A percentile compares a stretch with the other conserved stretches of the same genome.
Conservation (phyloP, 2,888 invertebrate genomes). For the Campaea margaritaria region DNA sequence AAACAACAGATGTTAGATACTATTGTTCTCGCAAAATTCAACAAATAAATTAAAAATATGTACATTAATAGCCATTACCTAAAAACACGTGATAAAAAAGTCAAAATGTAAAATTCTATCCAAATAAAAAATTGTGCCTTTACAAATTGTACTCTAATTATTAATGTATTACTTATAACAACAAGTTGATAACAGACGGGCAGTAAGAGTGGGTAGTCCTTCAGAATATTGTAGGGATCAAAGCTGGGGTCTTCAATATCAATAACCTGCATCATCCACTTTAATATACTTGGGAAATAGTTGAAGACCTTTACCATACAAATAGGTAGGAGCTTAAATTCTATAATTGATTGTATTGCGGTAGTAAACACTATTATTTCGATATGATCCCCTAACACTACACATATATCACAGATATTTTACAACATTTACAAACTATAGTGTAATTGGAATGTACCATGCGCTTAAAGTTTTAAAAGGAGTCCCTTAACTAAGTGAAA, state of each 20-base stretch:
- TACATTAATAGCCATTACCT: constrained; percentile 46
- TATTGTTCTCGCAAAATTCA: constrained; percentile 56
- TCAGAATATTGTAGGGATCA: too few species aligned
- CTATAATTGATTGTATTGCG: constrained; percentile 18
- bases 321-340: constrained; percentile 9
- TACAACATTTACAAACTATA: constrained; percentile 38
- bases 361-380: constrained; percentile 24
- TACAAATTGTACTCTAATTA: constrained; percentile 60
- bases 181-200: too few species aligned
- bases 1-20: constrained; percentile 46
- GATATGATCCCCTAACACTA: constrained; percentile 34
- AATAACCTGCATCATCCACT: not conserved
- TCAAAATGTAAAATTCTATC: constrained; percentile 35
- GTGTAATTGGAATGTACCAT: constrained; percentile 38
- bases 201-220: too few species aligned
- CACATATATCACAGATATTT: constrained; percentile 73
- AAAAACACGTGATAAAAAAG: constrained; percentile 38
- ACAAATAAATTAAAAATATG: constrained; percentile 66
- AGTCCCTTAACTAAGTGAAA: not conserved
- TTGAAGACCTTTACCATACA: constrained; percentile 13
- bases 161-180: constrained; percentile 4
- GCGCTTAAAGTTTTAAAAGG: not conserved
- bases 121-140: constrained; percentile 54
- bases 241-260: too few species aligned
- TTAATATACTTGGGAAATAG: not conserved